phyloP scores from a whole-genome alignment of 2,797 vertebrate genomes.

The Danionella dracula region DNA sequence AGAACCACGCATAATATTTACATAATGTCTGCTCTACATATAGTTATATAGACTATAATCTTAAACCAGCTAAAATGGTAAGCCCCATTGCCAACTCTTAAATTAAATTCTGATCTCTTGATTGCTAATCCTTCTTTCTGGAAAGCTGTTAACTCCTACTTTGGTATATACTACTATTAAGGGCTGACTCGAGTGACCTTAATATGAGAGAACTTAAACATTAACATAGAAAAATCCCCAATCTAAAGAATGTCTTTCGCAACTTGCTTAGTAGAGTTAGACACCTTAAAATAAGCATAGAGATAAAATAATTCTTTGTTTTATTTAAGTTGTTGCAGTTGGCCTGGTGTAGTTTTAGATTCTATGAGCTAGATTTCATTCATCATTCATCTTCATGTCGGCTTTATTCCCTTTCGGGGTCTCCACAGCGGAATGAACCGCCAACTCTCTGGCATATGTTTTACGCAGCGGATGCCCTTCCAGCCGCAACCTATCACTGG shows the following conservation, averaged over 20 bases:
- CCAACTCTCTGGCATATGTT: no score
- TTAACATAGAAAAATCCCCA: background rate
- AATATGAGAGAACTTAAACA: slow-evolving; percentile 28
- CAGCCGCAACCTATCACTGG: no score
- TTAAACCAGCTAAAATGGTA: slow-evolving; percentile 2
- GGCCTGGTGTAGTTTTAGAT: no score
- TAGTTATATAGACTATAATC: slow-evolving; percentile 5
- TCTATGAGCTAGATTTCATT: no score
- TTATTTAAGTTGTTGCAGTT: no score
- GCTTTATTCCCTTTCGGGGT: no score
- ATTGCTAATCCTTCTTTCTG: slow-evolving; percentile 30
- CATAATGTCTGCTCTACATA: background rate
- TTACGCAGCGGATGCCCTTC: no score
- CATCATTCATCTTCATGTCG: no score
- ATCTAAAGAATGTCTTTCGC: background rate
- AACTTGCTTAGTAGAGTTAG: background rate
- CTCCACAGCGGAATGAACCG: no score
- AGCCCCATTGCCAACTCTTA: slow-evolving; percentile 19
- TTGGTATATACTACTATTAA: slow-evolving; percentile 28
- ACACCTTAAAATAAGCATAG: no score
- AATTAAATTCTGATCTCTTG: slow-evolving; percentile 35
- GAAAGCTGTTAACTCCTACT: slow-evolving; percentile 14
- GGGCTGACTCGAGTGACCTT: slow-evolving; percentile 54
- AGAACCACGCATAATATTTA: slow-evolving; percentile 12
- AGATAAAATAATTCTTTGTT: no score